Conservation (phyloP, 2,113 vertebrate species). For the Hyperopisus bebe region DNA sequence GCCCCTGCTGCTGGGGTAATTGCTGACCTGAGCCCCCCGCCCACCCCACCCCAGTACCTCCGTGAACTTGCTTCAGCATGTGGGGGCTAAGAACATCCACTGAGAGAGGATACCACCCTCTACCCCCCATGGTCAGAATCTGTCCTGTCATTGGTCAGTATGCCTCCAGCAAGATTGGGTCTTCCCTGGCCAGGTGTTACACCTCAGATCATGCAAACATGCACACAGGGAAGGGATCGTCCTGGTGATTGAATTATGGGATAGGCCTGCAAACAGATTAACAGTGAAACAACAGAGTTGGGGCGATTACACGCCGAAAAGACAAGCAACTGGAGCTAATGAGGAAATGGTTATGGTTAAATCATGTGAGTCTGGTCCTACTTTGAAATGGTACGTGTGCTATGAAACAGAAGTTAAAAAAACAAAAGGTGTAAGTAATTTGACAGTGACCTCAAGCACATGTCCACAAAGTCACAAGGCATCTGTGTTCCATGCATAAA, state of each 20-base stretch:
- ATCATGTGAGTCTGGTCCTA: not conserved
- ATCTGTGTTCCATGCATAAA: constrained; percentile 54
- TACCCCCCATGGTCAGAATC: not conserved
- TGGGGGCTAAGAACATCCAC: not conserved
- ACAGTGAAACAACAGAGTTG: not conserved
- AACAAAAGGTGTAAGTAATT: not conserved
- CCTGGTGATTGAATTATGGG: not conserved
- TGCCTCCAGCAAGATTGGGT: not conserved
- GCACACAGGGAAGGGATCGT: not conserved
- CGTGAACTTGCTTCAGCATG: not conserved
- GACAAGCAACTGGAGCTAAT: not conserved
- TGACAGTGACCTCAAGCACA: not conserved
- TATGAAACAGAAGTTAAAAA: not conserved
- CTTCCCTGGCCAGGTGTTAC: not conserved
- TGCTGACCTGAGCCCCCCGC: not conserved
- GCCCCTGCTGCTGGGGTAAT: not conserved
- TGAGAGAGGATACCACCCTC: not conserved
- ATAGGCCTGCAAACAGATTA: not conserved
- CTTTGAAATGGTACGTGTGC: not conserved
- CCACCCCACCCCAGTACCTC: not conserved
- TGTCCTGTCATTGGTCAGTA: not conserved
- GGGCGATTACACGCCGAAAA: not conserved
- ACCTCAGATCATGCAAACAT: not conserved
- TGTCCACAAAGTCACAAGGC: constrained; percentile 21
- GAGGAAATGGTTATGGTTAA: not conserved